Base-by-base conservation (phyloP, 2,888 invertebrate species). In the Caenorhabditis sp. region DNA sequence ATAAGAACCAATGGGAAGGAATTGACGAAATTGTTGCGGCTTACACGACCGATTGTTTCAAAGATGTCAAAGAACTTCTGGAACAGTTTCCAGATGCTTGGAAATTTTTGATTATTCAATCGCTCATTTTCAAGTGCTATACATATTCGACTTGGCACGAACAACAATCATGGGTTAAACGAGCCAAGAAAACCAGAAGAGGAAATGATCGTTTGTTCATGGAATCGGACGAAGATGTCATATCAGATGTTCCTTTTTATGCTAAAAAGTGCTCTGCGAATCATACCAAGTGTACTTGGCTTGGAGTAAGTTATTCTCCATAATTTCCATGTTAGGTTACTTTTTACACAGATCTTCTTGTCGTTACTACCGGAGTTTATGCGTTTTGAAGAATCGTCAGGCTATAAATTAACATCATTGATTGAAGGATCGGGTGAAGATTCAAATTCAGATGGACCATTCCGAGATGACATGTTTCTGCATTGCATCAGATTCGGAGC, bases 401-500 rank as follows among this genome's bases (percentile, higher is more conserved):
- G 52, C 21, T n/a, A 8, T 21, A 10, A 23, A 20, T 31, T n/a
- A 1, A 14, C 31, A 1, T 20, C 31, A 36, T n/a, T 17, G 12
- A 5, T 1, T 21, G 8, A 2, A 17, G 10, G 4, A 21, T 20
- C 17, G 20, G 36, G 3, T 36, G 36, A 36, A n/a, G 7, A 36
- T 53, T 59, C 10, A 31, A 7, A 10, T 31, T 7, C 63, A 25
- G 64, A 65, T 49, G 72, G 68, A 8, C 70, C 75, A 23, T 70
- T 75, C 52, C 60, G 70, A 17, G 63, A 64, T 49, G 75, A 70
- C 25, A 38, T 75, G n/a, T 75, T 63, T 57, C 50, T 67, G 20
- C 62, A 70, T 31, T 75, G 75, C 57, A 67, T 75, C 67, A 31
- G 20, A 21, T 27, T 36, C 14, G 75, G 75, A 2, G 63, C 75